A percentile compares a stretch with the other conserved stretches of the same genome.
phyloP scores from a whole-genome alignment of 1,140 invertebrate genomes.

The Phymastichus coffea region DNA sequence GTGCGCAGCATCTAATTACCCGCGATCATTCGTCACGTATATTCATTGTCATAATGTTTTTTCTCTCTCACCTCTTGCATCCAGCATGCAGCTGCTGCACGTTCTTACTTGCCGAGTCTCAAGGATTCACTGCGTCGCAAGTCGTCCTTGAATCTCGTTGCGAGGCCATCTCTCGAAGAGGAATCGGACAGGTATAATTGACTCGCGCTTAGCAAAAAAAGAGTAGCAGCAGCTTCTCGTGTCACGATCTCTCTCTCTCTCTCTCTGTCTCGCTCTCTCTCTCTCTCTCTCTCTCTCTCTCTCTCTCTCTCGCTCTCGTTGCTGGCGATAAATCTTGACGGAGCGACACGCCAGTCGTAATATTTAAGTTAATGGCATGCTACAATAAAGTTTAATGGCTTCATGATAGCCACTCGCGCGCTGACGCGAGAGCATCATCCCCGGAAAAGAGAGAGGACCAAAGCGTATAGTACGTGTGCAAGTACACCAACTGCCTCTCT shows the following conservation, averaged over 20 bases:
- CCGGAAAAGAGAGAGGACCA: slow-evolving; percentile 28
- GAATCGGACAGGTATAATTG: too few relatives aligned
- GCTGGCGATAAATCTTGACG: slow-evolving; percentile 38
- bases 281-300: too few relatives aligned
- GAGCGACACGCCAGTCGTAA: slow-evolving; percentile 51
- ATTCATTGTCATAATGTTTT: not conserved
- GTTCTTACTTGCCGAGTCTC: not conserved
- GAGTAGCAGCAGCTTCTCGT: slow-evolving; percentile 2
- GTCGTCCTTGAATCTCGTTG: too few relatives aligned
- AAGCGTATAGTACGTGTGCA: not conserved
- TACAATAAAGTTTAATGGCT: slow-evolving; percentile 53
- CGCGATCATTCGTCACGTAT: slow-evolving; percentile 11
- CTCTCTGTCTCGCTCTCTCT: too few relatives aligned
- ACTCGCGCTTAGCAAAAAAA: not conserved
- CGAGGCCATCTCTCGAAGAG: too few relatives aligned
- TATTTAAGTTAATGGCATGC: slow-evolving; percentile 52
- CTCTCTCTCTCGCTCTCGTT: too few relatives aligned
- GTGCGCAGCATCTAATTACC: slow-evolving; percentile 4
- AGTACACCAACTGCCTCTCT: slow-evolving; percentile 23
- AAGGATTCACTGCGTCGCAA: too few relatives aligned
- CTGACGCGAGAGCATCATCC: not conserved
- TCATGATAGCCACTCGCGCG: slow-evolving; percentile 46
- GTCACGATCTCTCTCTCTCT: slow-evolving; percentile 33
- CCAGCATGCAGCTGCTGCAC: too few relatives aligned
- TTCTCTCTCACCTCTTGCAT: not conserved